Evolutionary conservation across 2,113 vertebrate genomes (phyloP).

Genomic region (Ochotona curzoniae): DNA sequence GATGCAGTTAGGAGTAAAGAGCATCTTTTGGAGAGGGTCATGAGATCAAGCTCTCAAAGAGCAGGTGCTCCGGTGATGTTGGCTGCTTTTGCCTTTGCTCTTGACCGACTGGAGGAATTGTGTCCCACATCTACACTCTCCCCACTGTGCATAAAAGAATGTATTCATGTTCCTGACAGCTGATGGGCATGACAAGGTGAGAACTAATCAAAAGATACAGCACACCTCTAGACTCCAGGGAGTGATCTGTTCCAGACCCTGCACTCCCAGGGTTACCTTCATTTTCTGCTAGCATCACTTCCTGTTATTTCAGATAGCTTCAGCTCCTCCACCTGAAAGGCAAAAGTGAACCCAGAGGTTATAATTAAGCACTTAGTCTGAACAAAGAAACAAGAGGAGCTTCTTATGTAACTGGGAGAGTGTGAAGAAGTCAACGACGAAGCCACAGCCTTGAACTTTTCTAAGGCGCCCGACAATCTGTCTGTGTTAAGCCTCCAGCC

Average conservation of each 20-base stretch:
- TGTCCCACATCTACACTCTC: not conserved
- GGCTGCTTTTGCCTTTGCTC: not conserved
- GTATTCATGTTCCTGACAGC: not conserved
- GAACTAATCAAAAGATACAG: not conserved
- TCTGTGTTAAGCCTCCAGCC: not conserved
- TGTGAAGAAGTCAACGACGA: not conserved
- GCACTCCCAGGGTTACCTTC: not conserved
- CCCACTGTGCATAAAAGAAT: not conserved
- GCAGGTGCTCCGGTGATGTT: not conserved
- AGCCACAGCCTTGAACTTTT: slow-evolving; percentile 39
- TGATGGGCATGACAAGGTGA: not conserved
- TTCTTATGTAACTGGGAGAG: slow-evolving; percentile 22
- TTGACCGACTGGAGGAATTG: not conserved
- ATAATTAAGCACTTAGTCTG: not conserved
- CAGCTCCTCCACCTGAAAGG: not conserved
- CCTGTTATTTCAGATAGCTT: not conserved
- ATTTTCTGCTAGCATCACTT: not conserved
- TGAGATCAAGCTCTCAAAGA: not conserved
- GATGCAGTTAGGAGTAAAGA: not conserved
- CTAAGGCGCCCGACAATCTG: not conserved
- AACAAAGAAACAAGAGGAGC: not conserved
- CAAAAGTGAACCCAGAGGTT: not conserved
- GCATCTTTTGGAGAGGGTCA: not conserved
- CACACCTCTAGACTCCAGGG: not conserved
- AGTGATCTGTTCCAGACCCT: not conserved